A percentile compares a stretch with the other conserved stretches of the same genome.
Evolutionary conservation across 2,113 vertebrate genomes (phyloP).

Genomic region (Crotalus tigris): DNA sequence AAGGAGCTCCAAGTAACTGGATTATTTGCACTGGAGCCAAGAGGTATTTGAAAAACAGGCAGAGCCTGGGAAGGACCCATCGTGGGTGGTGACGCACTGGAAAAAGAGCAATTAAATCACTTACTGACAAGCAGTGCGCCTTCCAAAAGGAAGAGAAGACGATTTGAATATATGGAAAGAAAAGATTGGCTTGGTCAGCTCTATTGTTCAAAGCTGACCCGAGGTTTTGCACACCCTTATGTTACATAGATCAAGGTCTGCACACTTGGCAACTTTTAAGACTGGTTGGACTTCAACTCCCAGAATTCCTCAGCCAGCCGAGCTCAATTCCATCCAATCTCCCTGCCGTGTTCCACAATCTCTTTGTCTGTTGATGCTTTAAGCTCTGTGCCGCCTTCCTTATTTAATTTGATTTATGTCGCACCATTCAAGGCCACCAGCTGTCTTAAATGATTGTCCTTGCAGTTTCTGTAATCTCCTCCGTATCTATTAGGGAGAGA

Average conservation of each 20-base stretch:
- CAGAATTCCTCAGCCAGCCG: not conserved
- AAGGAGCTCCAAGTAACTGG: not conserved
- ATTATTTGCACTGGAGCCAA: not conserved
- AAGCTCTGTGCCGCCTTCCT: not conserved
- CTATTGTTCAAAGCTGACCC: constrained; percentile 4
- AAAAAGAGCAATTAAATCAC: not conserved
- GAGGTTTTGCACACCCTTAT: rapidly evolving
- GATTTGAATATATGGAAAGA: not conserved
- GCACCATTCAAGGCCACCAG: not conserved
- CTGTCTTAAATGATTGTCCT: not conserved
- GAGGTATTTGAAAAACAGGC: not conserved
- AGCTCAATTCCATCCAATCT: not conserved
- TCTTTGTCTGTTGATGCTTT: not conserved
- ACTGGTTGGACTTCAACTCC: not conserved
- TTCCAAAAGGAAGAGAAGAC: not conserved
- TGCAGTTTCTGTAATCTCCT: not conserved
- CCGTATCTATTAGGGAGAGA: not conserved
- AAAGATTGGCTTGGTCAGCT: constrained; percentile 6
- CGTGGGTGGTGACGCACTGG: no score
- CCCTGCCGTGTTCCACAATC: not conserved
- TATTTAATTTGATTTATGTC: not conserved
- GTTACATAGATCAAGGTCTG: no score
- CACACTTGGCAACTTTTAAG: not conserved
- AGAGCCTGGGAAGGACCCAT: not conserved
- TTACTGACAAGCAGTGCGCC: not conserved